Evolutionary conservation across 2,113 vertebrate genomes (phyloP), one percentile per base, ranked within the genome.

Genomic region (Dendrocopos noguchii): DNA sequence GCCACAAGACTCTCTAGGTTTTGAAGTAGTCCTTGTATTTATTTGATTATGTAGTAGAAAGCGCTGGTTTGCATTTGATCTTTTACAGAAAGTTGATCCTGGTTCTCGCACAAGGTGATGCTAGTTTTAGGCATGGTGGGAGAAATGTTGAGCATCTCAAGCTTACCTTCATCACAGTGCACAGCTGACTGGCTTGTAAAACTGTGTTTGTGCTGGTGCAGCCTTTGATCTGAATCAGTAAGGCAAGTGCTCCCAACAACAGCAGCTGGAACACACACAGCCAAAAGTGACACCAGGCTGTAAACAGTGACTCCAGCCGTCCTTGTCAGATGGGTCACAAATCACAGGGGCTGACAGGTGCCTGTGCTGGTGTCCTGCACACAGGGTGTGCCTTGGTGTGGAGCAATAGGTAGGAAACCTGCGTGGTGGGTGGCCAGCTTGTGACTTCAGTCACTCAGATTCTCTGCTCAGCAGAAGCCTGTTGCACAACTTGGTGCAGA

Each of bases 341-440:
- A 96, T 97, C 93, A 92, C 0, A 8, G 90, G 79, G 73, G 55
- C 90, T 84, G 96, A 96, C 97, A 98, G 97, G 97, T 97, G 97
- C 92, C 93, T 79, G 92, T 53, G 47, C 96, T 73, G 82, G 66
- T 82, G 63, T 72, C 78, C 85, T 52, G 95, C 66, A 2, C 4
- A 29, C 88, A 91, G 83, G 56, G 36, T 22, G 52, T 91, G 92
- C 94, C 86, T 76, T 56, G 57, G 77, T 65, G 84, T 36, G 78
- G 80, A 87, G 90, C 82, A 92, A 88, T 96, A 96, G 96, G 96
- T 97, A 96, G 94, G 83, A 83, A 79, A 95, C 89, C 78, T 91
- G 88, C 71, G 2, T 89, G 86, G 88, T 98, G 98, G 96, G 98
- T 98, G 98, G 98, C 97, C 98, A 95, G 80, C 79, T 96, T 94